Base-by-base conservation (phyloP, 2,113 vertebrate species). In the Xerus inauris region DNA sequence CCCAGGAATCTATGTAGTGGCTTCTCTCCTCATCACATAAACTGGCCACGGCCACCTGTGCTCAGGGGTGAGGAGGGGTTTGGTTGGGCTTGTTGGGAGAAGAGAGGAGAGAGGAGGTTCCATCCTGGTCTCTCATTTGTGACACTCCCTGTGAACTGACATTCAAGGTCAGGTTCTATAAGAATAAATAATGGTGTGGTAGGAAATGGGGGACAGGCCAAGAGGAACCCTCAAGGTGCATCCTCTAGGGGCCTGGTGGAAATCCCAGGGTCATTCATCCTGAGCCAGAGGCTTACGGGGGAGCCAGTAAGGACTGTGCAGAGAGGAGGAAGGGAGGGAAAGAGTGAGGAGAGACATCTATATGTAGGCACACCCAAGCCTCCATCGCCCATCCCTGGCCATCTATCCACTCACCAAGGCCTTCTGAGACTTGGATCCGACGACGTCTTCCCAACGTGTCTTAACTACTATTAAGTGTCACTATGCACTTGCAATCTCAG, bases 21-120 rank as follows among this genome's bases (percentile, higher is more conserved):
- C 26, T 1, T 17, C 12, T 20, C 0, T 14, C 32, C n/a, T 76
- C 3, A 9, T 42, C 72, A 54, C n/a, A 65, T 16, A 47, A 47
- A 16, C 57, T 42, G n/a, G 22, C 24, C 0, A 0, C 12, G 16
- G 2, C 20, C 1, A 5, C 38, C 6, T 4, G 35, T 16, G 19
- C 10, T 14, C 24, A 54, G 86, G 64, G 45, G 26, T 8, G 9
- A 35, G 28, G 20, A 32, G 54, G 0, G 8, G 57, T 45, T 10
- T 49, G 64, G 49, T 5, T 20, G 75, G 62, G n/a, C 42, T 87
- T 62, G 7, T 45, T 35, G 72, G 82, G 7, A 75, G 69, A 30
- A 47, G 19, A 40, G 57, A 32, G 40, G 67, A 69, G 84, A 88
- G 73, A 62, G 28, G 49, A n/a, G 0, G 0, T 19, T 47, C 75